Evolutionary conservation across 2,797 vertebrate species (phyloP), one percentile per base, ranked within the genome.

Genomic region (Aratinga solstitialis): DNA sequence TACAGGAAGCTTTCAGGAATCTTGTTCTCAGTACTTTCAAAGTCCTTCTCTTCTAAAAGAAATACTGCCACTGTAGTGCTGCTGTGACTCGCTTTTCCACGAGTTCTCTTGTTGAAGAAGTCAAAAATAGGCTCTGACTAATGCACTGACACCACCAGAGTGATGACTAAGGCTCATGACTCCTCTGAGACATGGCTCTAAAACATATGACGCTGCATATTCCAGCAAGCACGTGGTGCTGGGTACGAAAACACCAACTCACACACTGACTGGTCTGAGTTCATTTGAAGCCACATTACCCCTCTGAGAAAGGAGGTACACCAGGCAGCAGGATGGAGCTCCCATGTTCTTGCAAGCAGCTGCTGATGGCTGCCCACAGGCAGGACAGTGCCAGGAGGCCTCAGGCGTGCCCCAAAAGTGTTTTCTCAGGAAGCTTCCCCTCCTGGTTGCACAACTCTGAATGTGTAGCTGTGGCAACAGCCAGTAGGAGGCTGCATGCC

Each of bases 231-330:
- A 23, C 11, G 2, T 1, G 48, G 24, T 3, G 43, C 38, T 10
- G 75, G 27, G 5, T 0, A 8, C 4, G 1, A 6, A 14, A 3
- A 2, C 2, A 11, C 83, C 21, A 87, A 30, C 53, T 56, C 84
- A 19, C 5, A 2, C 10, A n/a, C 23, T 0, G 0, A 2, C 45
- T 5, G 30, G 29, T 6, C 1, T 0, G 5, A 21, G 13, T 0
- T 23, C n/a, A 13, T 2, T 0, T 1, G 9, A 10, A 84, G 45
- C 7, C 50, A 2, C 21, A 0, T 7, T 2, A 2, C 36, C 30
- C n/a, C 62, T 18, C 45, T 7, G 8, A 27, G 21, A 5, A 10
- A 13, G 8, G 1, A 32, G 47, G 10, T 0, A 32, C 32, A 11
- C 10, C 6, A 0, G 21, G 54, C 34, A 36, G 51, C 2, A 0